These are phyloP conservation scores for Epizoanthus fatuus DNA, from an alignment of 92 coral and sea anemone genomes.

Conservation along the genomic window DNA sequence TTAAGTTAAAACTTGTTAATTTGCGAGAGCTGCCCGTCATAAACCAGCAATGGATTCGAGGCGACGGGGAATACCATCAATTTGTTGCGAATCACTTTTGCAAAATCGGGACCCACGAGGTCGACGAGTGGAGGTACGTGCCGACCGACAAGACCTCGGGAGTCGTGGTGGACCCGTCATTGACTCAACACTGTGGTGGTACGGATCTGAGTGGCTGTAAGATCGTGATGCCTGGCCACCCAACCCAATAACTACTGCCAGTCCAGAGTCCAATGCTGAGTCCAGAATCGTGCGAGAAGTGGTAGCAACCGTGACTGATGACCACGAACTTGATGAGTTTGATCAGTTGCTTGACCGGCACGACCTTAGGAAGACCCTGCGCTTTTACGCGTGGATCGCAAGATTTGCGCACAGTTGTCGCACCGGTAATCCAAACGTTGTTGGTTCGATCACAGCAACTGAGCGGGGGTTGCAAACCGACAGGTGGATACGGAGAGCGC, in stretches of 20 bases:
- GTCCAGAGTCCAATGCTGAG: slow-evolving; percentile 20
- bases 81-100: slow-evolving; percentile 31
- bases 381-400: slow-evolving; percentile 10
- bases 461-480: no score
- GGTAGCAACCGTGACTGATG: no score
- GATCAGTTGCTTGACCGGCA: no score
- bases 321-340: no score
- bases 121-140: slow-evolving; percentile 28
- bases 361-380: no score
- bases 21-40: no score
- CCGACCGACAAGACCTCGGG: slow-evolving; percentile 43
- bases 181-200: slow-evolving; percentile 38
- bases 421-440: no score
- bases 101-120: slow-evolving; percentile 14
- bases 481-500: no score
- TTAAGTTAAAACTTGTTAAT: no score
- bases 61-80: slow-evolving; percentile 26
- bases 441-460: no score
- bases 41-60: slow-evolving; percentile 48
- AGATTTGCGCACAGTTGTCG: background rate
- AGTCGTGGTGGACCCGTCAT: slow-evolving; percentile 44
- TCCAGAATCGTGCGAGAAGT: slow-evolving; percentile 7
- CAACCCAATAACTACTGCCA: slow-evolving; percentile 11
- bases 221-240: slow-evolving; percentile 29
- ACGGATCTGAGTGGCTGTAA: slow-evolving; percentile 33